Conservation (phyloP, 2,113 vertebrate species). For the Datnioides undecimradiatus region DNA sequence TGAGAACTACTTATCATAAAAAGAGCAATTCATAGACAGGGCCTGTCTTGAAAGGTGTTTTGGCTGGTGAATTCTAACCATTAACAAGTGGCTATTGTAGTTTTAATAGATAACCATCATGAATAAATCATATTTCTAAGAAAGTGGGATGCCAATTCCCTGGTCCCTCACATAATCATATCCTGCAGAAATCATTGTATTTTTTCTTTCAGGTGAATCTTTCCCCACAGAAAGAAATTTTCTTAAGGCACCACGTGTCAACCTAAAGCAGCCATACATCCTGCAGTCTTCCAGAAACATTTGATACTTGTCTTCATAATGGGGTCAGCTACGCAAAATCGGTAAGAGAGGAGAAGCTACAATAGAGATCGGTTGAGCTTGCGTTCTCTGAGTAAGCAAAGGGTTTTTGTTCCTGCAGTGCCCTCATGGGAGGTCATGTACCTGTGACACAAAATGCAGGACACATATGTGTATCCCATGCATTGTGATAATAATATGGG, state of each 20-base stretch:
- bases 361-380: slow-evolving; percentile 62
- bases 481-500: slow-evolving; percentile 36
- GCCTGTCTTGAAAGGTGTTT: background rate
- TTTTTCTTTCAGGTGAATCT: background rate
- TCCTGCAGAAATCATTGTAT: background rate
- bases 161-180: background rate
- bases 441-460: slow-evolving; percentile 44
- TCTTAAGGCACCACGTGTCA: slow-evolving; percentile 32
- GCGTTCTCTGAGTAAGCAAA: slow-evolving; percentile 31
- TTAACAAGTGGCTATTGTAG: background rate
- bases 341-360: slow-evolving; percentile 29
- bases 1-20: slow-evolving; percentile 65
- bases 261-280: background rate
- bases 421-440: slow-evolving; percentile 71
- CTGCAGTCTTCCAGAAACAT: slow-evolving; percentile 16
- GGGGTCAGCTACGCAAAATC: slow-evolving; percentile 44
- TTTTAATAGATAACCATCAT: background rate
- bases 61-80: background rate
- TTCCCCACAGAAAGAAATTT: background rate
- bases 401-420: slow-evolving; percentile 63
- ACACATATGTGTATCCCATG: slow-evolving; percentile 29
- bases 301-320: slow-evolving; percentile 41
- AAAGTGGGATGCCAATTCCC: background rate
- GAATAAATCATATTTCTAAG: background rate
- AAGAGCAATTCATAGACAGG: background rate